These are phyloP conservation scores for Stictonetta naevosa DNA, from an alignment of 2,113 vertebrate genomes.

Conservation along the genomic window DNA sequence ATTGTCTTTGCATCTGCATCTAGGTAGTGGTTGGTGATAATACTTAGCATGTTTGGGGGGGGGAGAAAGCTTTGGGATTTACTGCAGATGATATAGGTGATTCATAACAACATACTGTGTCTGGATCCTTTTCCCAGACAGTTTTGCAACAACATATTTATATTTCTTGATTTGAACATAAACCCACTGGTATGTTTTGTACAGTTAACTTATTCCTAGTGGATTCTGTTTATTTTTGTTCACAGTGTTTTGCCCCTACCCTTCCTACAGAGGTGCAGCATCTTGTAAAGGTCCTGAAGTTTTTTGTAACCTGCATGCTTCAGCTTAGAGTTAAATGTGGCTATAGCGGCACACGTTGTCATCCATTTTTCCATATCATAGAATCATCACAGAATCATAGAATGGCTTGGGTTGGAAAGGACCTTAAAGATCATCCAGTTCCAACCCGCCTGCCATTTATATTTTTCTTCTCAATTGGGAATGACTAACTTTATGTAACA, in stretches of 20 bases:
- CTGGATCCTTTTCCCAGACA: not conserved
- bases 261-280: constrained; percentile 38
- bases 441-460: not conserved
- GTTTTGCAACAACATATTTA: not conserved
- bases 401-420: too few species aligned
- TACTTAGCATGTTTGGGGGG: not conserved
- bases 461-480: constrained; percentile 13
- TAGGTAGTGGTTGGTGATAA: not conserved
- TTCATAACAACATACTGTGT: not conserved
- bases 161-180: not conserved
- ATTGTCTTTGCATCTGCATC: not conserved
- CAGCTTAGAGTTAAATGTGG: constrained; percentile 30
- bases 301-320: constrained; percentile 54
- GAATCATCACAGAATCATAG: too few species aligned
- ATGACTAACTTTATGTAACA: not conserved
- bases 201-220: constrained; percentile 45
- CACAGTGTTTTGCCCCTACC: constrained; percentile 52
- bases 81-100: not conserved
- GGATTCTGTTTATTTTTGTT: constrained; percentile 59
- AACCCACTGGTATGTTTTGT: not conserved
- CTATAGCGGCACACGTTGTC: not conserved
- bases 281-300: constrained; percentile 56
- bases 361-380: not conserved
- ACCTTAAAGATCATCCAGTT: too few species aligned
- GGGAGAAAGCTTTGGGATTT: not conserved